Base-by-base conservation (phyloP, 64 coral and sea anemone genomes). In the Hydrozoanthus tunicans region DNA sequence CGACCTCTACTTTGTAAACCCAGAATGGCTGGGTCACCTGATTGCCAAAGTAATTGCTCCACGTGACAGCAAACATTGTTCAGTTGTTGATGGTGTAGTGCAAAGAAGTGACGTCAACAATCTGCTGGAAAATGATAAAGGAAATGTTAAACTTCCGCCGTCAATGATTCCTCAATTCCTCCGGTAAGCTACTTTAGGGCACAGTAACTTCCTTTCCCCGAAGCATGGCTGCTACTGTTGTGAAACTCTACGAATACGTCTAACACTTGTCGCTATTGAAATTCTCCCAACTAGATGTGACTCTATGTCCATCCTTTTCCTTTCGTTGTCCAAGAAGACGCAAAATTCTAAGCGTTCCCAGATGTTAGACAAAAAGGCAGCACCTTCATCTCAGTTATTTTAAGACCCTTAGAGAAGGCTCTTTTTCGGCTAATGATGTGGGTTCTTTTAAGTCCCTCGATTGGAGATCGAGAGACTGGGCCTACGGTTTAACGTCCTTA, bases 1-100 rank as follows among this genome's bases (percentile, higher is more conserved):
- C 13, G 94, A 96, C 65, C 27, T 99, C 8, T 93, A 96, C 70
- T 99, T 99, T 73, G 78, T 96, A 1, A 79, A 91, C 9, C 97
- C 97, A 6, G 83, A 89, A 23, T 96, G 94, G 92, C 53, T 99
- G 25, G 91, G 83, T 85, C 82, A 93, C 53, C 57, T 95, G 79
- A 80, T 96, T 64, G 92, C 92, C 20, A 89, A 93, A 58, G 62
- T 94, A 9, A 85, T 92, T 3, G 64, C 77, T 10, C 66, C 69
- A 7, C 64, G 77, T 1, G 78, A 84, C 86, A 80, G 23, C 57
- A 80, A 88, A 32, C 65, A 93, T 15, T 27, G 59, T 32, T 77
- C 56, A 25, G 15, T 77, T 54, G 77, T 62, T 13, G 69, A 94
- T 91, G 95, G 92, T 3, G 74, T 96, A n/a, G 51, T 98, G 12